A percentile compares a stretch with the other conserved stretches of the same genome.
These are phyloP conservation scores for Sebastes ruberrimus DNA, from an alignment of 2,797 vertebrate genomes.

Conservation along the genomic window DNA sequence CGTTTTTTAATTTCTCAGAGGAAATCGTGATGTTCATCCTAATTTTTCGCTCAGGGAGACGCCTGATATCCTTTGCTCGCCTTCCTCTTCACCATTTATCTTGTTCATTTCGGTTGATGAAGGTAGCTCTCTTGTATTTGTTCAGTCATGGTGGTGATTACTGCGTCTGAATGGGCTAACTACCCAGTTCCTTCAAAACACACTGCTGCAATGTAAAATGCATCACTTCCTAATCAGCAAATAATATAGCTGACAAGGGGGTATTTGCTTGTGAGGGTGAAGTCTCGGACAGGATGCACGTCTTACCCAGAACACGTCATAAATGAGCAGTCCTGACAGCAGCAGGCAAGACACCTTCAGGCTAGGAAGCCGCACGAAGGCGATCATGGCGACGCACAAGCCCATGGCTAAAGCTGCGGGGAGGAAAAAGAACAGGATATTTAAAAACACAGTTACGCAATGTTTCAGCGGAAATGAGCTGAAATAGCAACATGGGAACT, in stretches of 20 bases:
- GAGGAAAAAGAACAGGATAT: background rate
- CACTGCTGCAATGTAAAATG: background rate
- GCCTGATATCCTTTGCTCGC: background rate
- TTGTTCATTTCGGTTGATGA: background rate
- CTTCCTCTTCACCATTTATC: background rate
- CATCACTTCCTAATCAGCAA: background rate
- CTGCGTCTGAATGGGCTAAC: background rate
- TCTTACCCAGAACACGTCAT: slow-evolving; percentile 99
- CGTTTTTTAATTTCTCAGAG: background rate
- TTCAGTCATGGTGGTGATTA: background rate
- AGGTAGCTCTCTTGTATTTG: background rate
- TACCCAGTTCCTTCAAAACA: background rate
- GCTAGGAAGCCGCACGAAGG: slow-evolving; percentile 98
- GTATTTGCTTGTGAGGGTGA: background rate
- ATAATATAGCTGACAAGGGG: background rate
- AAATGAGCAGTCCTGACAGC: slow-evolving; percentile 97
- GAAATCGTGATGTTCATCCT: background rate
- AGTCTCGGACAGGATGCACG: background rate
- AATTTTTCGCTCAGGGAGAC: background rate
- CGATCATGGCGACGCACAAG: slow-evolving; percentile 99
- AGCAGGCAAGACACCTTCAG: slow-evolving; percentile 99
- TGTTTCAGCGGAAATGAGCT: background rate
- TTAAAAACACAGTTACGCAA: background rate
- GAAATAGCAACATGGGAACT: background rate
- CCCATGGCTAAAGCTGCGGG: slow-evolving; percentile 95